phyloP scores from a whole-genome alignment of 2,797 vertebrate genomes.

The Triplophysa yarkandensis region DNA sequence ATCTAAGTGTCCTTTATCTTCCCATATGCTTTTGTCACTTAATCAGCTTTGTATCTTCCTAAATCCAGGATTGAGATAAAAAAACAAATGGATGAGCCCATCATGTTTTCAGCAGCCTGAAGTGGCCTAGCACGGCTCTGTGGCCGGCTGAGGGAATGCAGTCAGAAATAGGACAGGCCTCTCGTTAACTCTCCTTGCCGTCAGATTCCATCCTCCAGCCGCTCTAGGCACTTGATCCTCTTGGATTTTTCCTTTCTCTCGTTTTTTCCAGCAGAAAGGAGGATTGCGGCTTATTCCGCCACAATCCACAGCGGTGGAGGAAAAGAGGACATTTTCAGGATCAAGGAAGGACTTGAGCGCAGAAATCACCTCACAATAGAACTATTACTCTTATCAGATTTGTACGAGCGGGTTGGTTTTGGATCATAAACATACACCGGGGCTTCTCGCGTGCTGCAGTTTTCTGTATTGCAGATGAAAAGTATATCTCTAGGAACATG shows the following conservation, averaged over 20 bases:
- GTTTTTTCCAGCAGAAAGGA: conserved; percentile 68
- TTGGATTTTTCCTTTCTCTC: conserved; percentile 53
- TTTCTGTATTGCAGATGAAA: conserved; percentile 14
- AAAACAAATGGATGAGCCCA: conserved; percentile 79
- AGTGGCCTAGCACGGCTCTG: conserved; percentile 62
- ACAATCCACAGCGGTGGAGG: conserved; percentile 68
- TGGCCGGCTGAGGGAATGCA: conserved; percentile 61
- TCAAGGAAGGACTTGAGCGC: conserved; percentile 63
- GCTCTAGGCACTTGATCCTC: conserved; percentile 65
- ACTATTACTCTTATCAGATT: conserved; percentile 67
- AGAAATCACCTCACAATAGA: conserved; percentile 64
- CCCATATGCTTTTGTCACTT: conserved; percentile 86
- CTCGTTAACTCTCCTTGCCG: conserved; percentile 45
- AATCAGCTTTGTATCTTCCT: conserved; percentile 90
- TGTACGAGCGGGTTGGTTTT: conserved; percentile 47
- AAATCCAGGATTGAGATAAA: conserved; percentile 89
- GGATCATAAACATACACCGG: conserved; percentile 11
- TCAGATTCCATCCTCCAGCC: conserved; percentile 63
- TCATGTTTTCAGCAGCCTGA: conserved; percentile 46
- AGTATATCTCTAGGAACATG: neutral
- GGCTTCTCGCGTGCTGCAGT: neutral
- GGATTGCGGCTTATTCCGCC: conserved; percentile 77
- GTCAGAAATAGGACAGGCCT: conserved; percentile 56
- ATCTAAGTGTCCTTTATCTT: conserved; percentile 84
- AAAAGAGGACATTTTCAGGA: conserved; percentile 68